Evolutionary conservation across 2,113 vertebrate genomes (phyloP), one percentile per base, ranked within the genome.

Genomic region (Tenrec ecaudatus): DNA sequence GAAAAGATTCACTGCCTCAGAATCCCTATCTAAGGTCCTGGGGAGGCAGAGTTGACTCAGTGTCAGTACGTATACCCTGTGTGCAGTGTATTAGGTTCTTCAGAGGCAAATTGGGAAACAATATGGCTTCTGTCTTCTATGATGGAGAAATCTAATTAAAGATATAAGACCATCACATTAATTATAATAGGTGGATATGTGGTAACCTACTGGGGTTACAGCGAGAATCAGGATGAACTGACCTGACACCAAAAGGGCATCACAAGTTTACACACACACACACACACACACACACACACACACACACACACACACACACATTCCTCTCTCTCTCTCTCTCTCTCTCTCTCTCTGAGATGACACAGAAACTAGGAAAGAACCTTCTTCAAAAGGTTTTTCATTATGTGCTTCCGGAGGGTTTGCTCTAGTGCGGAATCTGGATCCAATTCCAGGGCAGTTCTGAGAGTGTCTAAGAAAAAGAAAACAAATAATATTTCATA

Each of bases 301-400:
- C 16, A 62, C 9, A 10, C 12, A 19, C 16, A 62, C 9, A 10
- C 12, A 2, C 12, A 58, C 10, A 8, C 7, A 60, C 5, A 5
- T 47, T 10, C 10, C 43, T 47, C 43, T 47, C 43, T 47, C 43
- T 47, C 43, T 47, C 43, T 47, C 43, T 47, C 43, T 47, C 43
- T 47, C 43, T 47, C 27, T 47, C 0, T 85, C 23, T 77, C 58
- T 85, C 66, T 25, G 58, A 0, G 1, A 64, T 75, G 78, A 84
- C 66, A 92, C 73, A 73, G 89, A 68, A 92, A 58, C 31, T 71
- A 84, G 81, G 58, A 93, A 89, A 91, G 92, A 95, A 96, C 97
- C 95, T 97, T 97, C 47, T 96, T 93, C 82, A 97, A 89, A 82
- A 97, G 93, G 27, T 86, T 97, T 95, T 94, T 89, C 96, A 97